Evolutionary conservation across 2,888 invertebrate genomes (phyloP).

Genomic region (Phanerotoma sp.): DNA sequence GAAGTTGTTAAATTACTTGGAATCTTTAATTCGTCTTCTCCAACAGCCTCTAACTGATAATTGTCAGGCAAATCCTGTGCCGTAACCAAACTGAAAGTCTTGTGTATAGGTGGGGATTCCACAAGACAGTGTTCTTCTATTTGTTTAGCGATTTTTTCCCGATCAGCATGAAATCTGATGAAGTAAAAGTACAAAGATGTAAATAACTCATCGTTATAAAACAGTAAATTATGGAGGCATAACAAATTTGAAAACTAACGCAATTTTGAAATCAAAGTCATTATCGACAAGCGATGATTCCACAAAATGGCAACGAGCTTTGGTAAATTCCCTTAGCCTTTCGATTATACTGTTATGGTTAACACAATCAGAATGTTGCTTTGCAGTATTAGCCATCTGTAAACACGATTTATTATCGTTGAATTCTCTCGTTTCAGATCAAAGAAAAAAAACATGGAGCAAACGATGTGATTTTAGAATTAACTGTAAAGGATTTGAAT

Average conservation of each 20-base stretch:
- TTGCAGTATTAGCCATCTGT: slow-evolving; percentile 35
- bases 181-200: slow-evolving; percentile 2
- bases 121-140: slow-evolving; percentile 58
- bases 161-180: slow-evolving; percentile 51
- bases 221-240: not conserved
- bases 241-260: not conserved
- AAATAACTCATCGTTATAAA: too few relatives aligned
- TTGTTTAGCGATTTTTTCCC: slow-evolving; percentile 56
- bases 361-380: slow-evolving; percentile 30
- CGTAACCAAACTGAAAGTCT: slow-evolving; percentile 51
- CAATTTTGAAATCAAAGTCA: not conserved
- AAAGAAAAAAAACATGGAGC: too few relatives aligned
- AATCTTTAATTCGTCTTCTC: slow-evolving; percentile 10
- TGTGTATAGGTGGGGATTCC: slow-evolving; percentile 51
- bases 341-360: slow-evolving; percentile 41
- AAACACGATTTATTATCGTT: too few relatives aligned
- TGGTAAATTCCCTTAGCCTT: slow-evolving; percentile 34
- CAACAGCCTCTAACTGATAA: slow-evolving; percentile 57
- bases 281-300: slow-evolving; percentile 13
- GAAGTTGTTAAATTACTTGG: slow-evolving; percentile 14
- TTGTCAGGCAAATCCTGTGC: slow-evolving; percentile 54
- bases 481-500: too few relatives aligned
- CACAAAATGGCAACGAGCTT: slow-evolving; percentile 44
- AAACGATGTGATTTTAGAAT: too few relatives aligned
- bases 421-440: too few relatives aligned